Base-by-base conservation (phyloP, 2,113 vertebrate species). In the Oryzias woworae region DNA sequence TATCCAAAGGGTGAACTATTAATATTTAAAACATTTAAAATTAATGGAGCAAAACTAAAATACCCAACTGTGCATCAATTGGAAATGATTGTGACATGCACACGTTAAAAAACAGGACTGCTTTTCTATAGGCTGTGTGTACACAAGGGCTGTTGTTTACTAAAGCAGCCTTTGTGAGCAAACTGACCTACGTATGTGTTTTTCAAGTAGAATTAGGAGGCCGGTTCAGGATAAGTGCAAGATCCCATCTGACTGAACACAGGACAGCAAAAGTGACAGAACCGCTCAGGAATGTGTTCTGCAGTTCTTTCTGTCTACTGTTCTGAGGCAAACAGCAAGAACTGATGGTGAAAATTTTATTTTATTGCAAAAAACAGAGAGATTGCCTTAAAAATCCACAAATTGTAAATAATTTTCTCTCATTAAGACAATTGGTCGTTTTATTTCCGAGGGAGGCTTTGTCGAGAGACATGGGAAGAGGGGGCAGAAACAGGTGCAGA, bases 231-330 rank as follows among this genome's bases (percentile, higher is more conserved):
- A 70, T 55, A 23, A 69, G 51, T 24, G 22, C 55, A 72, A 24
- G 54, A 36, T 49, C 54, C 53, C 45, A 41, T 58, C 44, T 62
- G 43, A 60, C 22, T n/a, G 15, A 66, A 71, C 58, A 63, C 48
- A 10, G 47, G 49, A 68, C 53, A 65, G 44, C 4, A 18, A 36
- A 62, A 47, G 56, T 66, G 66, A 71, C 57, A 41, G 41, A 44
- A 74, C 28, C 1, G 15, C 20, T 67, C 48, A 54, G 65, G 67
- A 75, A 85, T 82, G 65, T 53, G 46, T 17, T 1, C 31, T 53
- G 0, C 41, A 58, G 12, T 58, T 49, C 4, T 31, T 53, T 59
- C 55, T 26, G 53, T 60, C 53, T 20, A 55, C 41, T 48, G 1
- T 20, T 28, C 1, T 1, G 4, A 18, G 48, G 26, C 31, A 58